These are phyloP conservation scores for Syngnathus floridae DNA, from an alignment of 2,113 vertebrate species.

Conservation along the genomic window DNA sequence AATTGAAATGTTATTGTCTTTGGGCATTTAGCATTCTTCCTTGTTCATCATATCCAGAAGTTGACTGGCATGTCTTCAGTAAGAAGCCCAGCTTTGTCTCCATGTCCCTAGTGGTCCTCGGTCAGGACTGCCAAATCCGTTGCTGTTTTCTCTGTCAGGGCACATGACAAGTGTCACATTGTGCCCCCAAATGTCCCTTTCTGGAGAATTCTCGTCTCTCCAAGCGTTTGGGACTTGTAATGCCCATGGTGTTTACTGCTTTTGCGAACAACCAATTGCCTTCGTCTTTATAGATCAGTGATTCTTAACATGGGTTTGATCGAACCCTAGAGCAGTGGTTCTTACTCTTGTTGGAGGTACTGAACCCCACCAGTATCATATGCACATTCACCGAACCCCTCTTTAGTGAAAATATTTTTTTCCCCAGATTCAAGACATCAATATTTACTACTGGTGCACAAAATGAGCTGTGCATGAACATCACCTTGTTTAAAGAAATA, in stretches of 20 bases:
- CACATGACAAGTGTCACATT: conserved; percentile 46
- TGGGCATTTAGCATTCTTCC: conserved; percentile 29
- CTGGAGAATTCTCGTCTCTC: conserved; percentile 23
- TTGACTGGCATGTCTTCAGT: conserved; percentile 31
- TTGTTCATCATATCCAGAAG: conserved; percentile 24
- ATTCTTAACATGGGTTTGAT: no score
- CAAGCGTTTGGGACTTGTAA: conserved; percentile 40
- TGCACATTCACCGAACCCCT: no score
- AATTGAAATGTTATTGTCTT: conserved; percentile 20
- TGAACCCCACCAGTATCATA: no score
- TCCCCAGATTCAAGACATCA: no score
- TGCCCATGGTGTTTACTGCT: conserved; percentile 22
- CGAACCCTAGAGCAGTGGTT: no score
- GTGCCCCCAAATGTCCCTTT: conserved; percentile 40
- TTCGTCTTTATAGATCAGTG: no score
- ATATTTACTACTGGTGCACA: no score
- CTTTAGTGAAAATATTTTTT: no score
- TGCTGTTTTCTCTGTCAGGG: conserved; percentile 46
- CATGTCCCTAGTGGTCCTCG: conserved; percentile 23
- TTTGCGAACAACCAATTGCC: conserved; percentile 1
- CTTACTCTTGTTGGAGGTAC: no score
- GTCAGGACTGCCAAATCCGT: conserved; percentile 51
- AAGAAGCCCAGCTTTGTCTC: conserved; percentile 28
- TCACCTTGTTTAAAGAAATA: no score
- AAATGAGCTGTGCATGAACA: no score